Percentiles rank a stretch among this genome's conserved stretches.
These are phyloP conservation scores for Podarcis raffonei DNA, from an alignment of 2,113 vertebrate species.

Conservation along the genomic window DNA sequence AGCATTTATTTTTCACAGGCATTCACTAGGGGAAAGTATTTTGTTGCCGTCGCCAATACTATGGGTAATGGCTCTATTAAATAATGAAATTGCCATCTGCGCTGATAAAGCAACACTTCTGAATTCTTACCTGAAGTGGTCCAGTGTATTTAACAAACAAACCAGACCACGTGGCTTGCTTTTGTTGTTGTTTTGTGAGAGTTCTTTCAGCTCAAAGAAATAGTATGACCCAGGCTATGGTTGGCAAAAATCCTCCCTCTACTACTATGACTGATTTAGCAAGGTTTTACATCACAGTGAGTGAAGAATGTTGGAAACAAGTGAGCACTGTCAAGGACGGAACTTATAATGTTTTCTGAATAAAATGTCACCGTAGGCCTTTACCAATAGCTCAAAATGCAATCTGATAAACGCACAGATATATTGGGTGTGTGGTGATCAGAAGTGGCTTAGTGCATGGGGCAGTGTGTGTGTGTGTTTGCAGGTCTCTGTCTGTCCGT, in stretches of 20 bases:
- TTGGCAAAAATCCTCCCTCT: background rate
- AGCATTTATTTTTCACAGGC: slow-evolving; percentile 36
- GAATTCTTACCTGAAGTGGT: background rate
- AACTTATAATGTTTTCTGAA: background rate
- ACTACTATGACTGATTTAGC: background rate
- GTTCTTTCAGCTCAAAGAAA: background rate
- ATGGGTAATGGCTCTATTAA: slow-evolving; percentile 24
- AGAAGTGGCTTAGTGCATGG: background rate
- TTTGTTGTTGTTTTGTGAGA: background rate
- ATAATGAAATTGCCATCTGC: background rate
- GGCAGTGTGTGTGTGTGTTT: too few species aligned
- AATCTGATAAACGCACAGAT: background rate
- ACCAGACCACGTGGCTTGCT: background rate
- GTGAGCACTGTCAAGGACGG: background rate
- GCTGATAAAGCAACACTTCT: background rate
- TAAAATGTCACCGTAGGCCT: background rate
- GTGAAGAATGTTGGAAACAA: background rate
- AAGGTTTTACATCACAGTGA: background rate
- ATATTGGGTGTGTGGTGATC: too few species aligned
- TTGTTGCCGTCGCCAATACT: slow-evolving; percentile 18
- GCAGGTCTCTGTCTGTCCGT: background rate
- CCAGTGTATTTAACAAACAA: background rate
- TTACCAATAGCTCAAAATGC: background rate
- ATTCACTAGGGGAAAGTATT: slow-evolving; percentile 47
- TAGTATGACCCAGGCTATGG: background rate